These are phyloP conservation scores for Xyrauchen texanus DNA, from an alignment of 2,113 vertebrate genomes.

Conservation along the genomic window DNA sequence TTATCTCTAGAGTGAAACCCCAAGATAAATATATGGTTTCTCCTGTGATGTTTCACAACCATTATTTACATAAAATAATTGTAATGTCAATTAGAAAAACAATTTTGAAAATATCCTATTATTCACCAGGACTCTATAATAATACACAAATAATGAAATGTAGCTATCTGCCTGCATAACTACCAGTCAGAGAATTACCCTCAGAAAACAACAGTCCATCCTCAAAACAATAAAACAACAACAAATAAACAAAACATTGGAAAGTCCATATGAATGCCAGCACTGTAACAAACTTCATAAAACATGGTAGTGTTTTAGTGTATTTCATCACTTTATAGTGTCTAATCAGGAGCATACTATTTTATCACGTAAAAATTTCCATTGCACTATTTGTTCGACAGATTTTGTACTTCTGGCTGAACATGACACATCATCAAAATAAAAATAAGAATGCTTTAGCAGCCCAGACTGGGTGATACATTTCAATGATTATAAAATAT, in stretches of 20 bases:
- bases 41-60: slow-evolving; percentile 5
- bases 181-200: background rate
- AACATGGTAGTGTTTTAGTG: slow-evolving; percentile 12
- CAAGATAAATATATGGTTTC: slow-evolving; percentile 30
- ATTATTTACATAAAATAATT: background rate
- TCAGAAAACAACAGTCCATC: background rate
- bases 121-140: slow-evolving; percentile 3
- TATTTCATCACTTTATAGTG: slow-evolving; percentile 8
- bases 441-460: slow-evolving; percentile 37
- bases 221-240: slow-evolving; percentile 19
- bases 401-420: background rate
- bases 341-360: slow-evolving; percentile 65
- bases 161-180: background rate
- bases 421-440: slow-evolving; percentile 10
- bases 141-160: background rate
- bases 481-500: slow-evolving; percentile 47
- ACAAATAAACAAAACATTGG: background rate
- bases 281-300: slow-evolving; percentile 42
- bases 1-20: background rate
- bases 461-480: slow-evolving; percentile 59
- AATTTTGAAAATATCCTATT: background rate
- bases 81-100: background rate
- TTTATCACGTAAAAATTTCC: slow-evolving; percentile 8
- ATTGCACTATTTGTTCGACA: slow-evolving; percentile 31
- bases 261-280: slow-evolving; percentile 57